Evolutionary conservation across 2,797 vertebrate species (phyloP).

Genomic region (Apodemus agrarius): DNA sequence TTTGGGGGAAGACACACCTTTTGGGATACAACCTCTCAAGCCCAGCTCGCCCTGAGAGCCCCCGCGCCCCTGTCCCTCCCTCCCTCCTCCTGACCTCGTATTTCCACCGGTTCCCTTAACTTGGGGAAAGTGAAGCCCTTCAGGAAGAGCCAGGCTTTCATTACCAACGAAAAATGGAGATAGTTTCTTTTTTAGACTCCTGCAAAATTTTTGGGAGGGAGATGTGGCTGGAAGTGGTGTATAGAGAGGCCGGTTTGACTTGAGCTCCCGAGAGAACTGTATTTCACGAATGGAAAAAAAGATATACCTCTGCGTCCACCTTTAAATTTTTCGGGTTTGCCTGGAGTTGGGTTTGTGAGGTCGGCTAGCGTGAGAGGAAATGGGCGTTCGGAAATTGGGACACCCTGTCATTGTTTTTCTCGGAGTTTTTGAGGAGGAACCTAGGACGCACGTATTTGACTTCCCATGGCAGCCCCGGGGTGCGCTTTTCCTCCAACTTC

Average conservation of each 20-base stretch:
- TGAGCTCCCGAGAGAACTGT: background rate
- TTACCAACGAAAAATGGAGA: background rate
- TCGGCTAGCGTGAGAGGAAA: background rate
- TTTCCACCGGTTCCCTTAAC: constrained; percentile 8
- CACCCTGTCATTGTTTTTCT: background rate
- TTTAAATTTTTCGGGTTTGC: background rate
- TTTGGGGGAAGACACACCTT: background rate
- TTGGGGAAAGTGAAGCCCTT: background rate
- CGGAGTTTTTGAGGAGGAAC: background rate
- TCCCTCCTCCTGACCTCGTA: background rate
- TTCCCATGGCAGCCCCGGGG: background rate
- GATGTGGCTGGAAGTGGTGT: background rate
- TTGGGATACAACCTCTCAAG: background rate
- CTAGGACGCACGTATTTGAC: background rate
- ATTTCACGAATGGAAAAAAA: background rate
- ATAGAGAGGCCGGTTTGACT: background rate
- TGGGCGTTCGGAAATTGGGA: background rate
- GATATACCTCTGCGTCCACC: background rate
- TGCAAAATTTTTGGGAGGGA: background rate
- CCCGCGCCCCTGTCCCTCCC: background rate
- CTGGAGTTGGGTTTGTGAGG: fast-evolving
- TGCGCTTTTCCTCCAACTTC: background rate
- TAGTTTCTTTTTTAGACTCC: background rate
- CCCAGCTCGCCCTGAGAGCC: background rate
- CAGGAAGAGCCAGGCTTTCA: background rate